Evolutionary conservation across 1,140 invertebrate species (phyloP), one percentile per base, ranked within the genome.

Genomic region (Archivesica marissinica): DNA sequence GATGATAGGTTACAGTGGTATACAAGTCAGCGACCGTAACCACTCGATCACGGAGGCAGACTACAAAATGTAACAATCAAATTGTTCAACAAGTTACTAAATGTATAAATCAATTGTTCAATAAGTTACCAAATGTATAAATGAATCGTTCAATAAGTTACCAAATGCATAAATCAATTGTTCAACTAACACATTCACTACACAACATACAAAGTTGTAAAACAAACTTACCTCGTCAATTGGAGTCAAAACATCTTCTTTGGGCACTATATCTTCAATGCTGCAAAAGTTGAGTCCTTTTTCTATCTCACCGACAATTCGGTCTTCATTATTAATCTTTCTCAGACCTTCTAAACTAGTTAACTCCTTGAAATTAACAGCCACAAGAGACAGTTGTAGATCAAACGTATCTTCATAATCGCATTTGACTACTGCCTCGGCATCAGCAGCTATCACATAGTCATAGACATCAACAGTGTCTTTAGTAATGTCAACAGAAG

Each of bases 231-330:
- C 59, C 59, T 64, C 30, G 17, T 35, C 9, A 64, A 33, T 64
- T 35, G 30, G 59, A 35, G 59, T 64, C n/a, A 64, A 64, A 64
- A 64, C 38, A 64, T 64, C 59, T 15, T 64, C 59, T 28, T 59
- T 33, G 2, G 30, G 28, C 2, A 64, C 30, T 33, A 33, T 17
- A 4, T n/a, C n/a, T n/a, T n/a, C n/a, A n/a, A 35, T 20, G 38
- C 25, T 59, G 6, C 54, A 28, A 7, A 59, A 59, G 33, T 59
- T 33, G 20, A 64, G 25, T 15, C 25, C 59, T 11, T 64, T 33
- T 28, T 20, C n/a, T 13, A 13, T 6, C 7, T 35, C 30, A 35
- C 30, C 33, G 38, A 33, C 59, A 64, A 33, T 35, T 35, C n/a
- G 33, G 15, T 20, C 50, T 59, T 59, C 54, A 17, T 35, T 17